Base-by-base conservation (phyloP, 1,140 invertebrate genomes). In the Nebria ingens region DNA sequence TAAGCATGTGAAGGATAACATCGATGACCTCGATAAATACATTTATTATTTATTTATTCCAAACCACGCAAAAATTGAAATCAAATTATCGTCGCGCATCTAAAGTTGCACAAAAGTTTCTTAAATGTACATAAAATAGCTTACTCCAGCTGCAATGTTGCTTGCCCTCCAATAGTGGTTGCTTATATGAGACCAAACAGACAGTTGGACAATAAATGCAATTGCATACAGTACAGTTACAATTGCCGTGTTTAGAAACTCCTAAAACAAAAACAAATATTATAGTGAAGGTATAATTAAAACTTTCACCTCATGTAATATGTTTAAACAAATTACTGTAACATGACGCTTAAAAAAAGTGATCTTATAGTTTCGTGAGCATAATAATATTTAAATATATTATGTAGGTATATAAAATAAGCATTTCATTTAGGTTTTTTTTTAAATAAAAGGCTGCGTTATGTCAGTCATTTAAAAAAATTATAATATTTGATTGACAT, bases 171-270 rank as follows among this genome's bases (percentile, higher is more conserved):
- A 70, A n/a, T 61, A 61, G 25, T 59, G 59, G 55, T 1, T 66
- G 67, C 49, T 72, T 67, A 53, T 61, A 64, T 19, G 73, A 6
- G 79, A 74, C 69, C 81, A 80, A 0, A 75, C 73, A 1, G 81
- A 77, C 53, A 92, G 74, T 67, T 91, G 85, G 6, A 86, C 81
- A 59, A 91, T 84, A 68, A 89, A 88, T 1, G 83, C 88, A 50
- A 88, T 85, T 57, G 83, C 75, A 67, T 91, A 91, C 56, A 89
- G 72, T 15, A 89, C 65, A 0, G 85, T 79, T 60, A 80, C 76
- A 53, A 88, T 72, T 13, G 71, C 76, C 1, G 85, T 89, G 65
- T 89, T 87, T 20, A 89, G 70, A 42, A 91, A 72, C 74, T 92
- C 89, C 89, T 91, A 74, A 25, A 65, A 61, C 53, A 70, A 70